Base-by-base conservation (phyloP, 2,888 invertebrate species). In the Harpagoxenus sublaevis region DNA sequence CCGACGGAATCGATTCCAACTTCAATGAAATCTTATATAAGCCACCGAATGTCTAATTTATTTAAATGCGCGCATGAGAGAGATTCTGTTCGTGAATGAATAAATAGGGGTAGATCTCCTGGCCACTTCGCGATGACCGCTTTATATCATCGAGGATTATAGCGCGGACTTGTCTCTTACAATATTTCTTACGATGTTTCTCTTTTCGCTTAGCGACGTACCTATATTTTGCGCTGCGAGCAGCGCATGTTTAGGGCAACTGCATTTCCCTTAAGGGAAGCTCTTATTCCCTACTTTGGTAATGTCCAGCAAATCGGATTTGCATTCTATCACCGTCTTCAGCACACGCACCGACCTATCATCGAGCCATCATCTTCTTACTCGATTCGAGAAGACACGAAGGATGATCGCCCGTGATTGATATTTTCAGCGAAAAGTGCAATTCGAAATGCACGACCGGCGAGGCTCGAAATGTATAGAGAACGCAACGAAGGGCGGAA, bases 341-440 rank as follows among this genome's bases (percentile, higher is more conserved):
- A 57, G 23, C 1, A 23, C 63, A 15, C 31, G 45, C 28, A 35
- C 28, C 39, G 77, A 66, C 39, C 39, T 66, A 35, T 77, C 28
- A 35, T 66, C 45, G 66, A 66, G 66, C 18, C 66, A 23, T 28
- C 18, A 51, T 51, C 23, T 39, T 75, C 23, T 9, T 10, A 48
- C 15, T 48, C 15, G 23, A 65, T 51, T 28, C 65, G 28, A 66
- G 18, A 66, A 77, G 48, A 66, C 51, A 57, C 73, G 18, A 39
- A 35, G 77, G 77, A 66, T 66, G 23, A 77, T 74, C n/a, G n/a
- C 8, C 51, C 66, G 8, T 42, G 65, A 75, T 75, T 65, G 75
- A 77, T 77, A 77, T 53, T 77, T 66, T 42, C 28, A 39, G 28
- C 18, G 51, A 77, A 66, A 66, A 51, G 12, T 77, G 51, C 18